Conservation (phyloP, 1,140 invertebrate species). For the Myzus persicae region DNA sequence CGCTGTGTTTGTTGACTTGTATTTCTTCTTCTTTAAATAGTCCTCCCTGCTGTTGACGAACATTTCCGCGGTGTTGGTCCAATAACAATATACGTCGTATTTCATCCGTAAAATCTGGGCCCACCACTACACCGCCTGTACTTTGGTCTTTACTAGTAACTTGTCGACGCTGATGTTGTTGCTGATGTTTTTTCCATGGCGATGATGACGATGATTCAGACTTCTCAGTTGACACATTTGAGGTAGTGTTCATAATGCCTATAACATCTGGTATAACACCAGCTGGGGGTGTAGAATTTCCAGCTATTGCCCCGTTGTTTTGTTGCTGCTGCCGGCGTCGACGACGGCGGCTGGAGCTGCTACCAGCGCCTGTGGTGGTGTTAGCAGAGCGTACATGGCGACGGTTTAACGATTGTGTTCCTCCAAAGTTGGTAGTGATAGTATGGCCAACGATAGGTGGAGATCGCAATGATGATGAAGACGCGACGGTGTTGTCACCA, state of each 20-base stretch:
- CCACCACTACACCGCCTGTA: background rate
- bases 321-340: background rate
- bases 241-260: background rate
- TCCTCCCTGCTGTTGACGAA: background rate
- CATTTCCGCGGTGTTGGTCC: conserved; percentile 14
- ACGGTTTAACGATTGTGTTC: conserved; percentile 8
- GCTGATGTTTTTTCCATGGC: conserved; percentile 18
- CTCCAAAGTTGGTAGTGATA: background rate
- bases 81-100: conserved; percentile 24
- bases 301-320: background rate
- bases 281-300: background rate
- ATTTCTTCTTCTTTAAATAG: background rate
- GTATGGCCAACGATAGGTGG: background rate
- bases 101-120: conserved; percentile 21
- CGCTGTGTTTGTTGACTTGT: background rate
- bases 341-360: background rate
- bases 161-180: conserved; percentile 13
- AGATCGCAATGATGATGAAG: background rate
- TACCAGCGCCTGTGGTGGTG: background rate
- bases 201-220: background rate
- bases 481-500: background rate
- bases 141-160: background rate
- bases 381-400: background rate
- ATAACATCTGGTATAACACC: background rate
- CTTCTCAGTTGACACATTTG: background rate